These are phyloP conservation scores for Volucella bombylans DNA, from an alignment of 2,888 invertebrate species.

Conservation along the genomic window DNA sequence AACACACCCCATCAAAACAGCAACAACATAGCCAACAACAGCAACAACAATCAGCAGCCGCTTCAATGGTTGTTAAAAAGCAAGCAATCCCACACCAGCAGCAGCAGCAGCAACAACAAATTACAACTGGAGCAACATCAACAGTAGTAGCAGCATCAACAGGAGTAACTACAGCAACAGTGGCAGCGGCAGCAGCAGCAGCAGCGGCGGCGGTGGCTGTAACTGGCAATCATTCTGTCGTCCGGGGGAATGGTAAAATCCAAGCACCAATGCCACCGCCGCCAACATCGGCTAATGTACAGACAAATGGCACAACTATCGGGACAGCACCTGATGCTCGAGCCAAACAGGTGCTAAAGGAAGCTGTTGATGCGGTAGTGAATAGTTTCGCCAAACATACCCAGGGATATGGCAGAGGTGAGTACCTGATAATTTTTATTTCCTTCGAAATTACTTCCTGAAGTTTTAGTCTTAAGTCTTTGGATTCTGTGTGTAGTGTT, in stretches of 20 bases:
- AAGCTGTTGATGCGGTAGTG: constrained; percentile 89
- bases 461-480: constrained; percentile 7
- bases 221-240: constrained; percentile 74
- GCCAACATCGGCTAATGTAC: constrained; percentile 71
- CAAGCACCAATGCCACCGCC: constrained; percentile 76
- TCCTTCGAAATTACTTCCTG: constrained; percentile 58
- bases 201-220: constrained; percentile 69
- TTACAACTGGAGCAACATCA: constrained; percentile 55
- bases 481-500: not conserved
- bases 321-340: constrained; percentile 83
- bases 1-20: constrained; percentile 37
- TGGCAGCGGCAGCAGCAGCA: constrained; percentile 61
- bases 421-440: constrained; percentile 74
- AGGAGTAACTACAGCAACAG: constrained; percentile 63
- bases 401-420: constrained; percentile 88
- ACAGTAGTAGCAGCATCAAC: constrained; percentile 65
- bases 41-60: constrained; percentile 35
- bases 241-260: constrained; percentile 75
- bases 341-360: constrained; percentile 85
- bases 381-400: constrained; percentile 89
- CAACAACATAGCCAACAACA: constrained; percentile 62
- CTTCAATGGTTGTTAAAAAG: constrained; percentile 65
- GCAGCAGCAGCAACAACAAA: constrained; percentile 49
- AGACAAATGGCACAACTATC: constrained; percentile 67
- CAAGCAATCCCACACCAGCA: constrained; percentile 31